Evolutionary conservation across 1,140 invertebrate genomes (phyloP).

Genomic region (Drosophila pruinosa): DNA sequence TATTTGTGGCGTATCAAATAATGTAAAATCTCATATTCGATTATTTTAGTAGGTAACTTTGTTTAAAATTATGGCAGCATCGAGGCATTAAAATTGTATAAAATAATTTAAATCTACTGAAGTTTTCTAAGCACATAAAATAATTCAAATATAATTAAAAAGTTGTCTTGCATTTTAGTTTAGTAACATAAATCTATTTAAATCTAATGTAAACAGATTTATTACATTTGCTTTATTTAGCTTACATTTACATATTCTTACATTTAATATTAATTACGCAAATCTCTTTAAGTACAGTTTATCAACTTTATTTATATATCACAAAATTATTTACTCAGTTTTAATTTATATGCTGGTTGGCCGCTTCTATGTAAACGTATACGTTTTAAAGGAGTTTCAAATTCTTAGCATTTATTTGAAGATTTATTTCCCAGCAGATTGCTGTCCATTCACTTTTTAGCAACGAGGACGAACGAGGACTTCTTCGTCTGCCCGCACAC

Average conservation of each 20-base stretch:
- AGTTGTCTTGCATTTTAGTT: not conserved
- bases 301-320: not conserved
- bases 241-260: not conserved
- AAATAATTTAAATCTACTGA: too few relatives aligned
- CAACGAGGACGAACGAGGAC: not conserved
- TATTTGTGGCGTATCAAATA: too few relatives aligned
- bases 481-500: not conserved
- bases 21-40: too few relatives aligned
- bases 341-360: not conserved
- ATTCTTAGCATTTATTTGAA: not conserved
- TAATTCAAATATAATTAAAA: too few relatives aligned
- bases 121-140: too few relatives aligned
- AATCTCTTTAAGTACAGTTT: not conserved
- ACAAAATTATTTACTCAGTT: not conserved
- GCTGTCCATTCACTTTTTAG: constrained; percentile 6
- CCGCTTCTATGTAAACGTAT: too few relatives aligned
- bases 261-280: not conserved
- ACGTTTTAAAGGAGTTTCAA: not conserved
- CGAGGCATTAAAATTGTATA: too few relatives aligned
- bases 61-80: too few relatives aligned
- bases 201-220: not conserved
- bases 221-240: not conserved
- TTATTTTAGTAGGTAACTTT: too few relatives aligned
- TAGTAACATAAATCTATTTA: not conserved
- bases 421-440: constrained; percentile 1